These are phyloP conservation scores for Cetonia aurata DNA, from an alignment of 2,888 invertebrate genomes.

Conservation along the genomic window DNA sequence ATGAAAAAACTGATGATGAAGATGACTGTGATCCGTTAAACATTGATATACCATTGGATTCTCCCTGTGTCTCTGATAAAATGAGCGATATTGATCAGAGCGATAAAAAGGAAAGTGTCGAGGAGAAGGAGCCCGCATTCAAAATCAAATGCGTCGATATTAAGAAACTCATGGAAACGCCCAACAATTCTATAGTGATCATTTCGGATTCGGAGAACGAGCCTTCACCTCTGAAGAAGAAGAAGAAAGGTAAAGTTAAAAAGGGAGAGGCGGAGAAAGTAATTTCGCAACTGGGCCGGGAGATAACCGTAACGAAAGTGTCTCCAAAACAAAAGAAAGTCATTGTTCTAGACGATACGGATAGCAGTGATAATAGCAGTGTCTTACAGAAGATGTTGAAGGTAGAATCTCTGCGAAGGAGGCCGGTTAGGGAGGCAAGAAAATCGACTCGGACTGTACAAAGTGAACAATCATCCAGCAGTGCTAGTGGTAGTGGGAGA, in stretches of 20 bases:
- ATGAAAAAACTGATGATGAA: neutral
- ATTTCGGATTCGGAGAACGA: conserved; percentile 62
- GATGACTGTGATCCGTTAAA: conserved; percentile 20
- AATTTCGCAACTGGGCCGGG: neutral
- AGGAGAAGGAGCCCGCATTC: conserved; percentile 40
- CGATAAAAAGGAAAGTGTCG: neutral
- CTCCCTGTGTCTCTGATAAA: neutral
- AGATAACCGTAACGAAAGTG: neutral
- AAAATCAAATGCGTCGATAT: conserved; percentile 63
- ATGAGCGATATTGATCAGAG: neutral
- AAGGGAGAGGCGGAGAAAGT: neutral
- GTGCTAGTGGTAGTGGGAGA: neutral
- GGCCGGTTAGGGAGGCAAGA: neutral
- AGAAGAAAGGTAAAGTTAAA: conserved; percentile 1
- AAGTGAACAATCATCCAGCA: neutral
- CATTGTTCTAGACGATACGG: conserved; percentile 28
- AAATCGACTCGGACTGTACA: neutral
- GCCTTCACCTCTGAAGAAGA: conserved; percentile 40
- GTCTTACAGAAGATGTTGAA: neutral
- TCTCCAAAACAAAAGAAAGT: conserved; percentile 15
- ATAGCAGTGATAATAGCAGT: conserved; percentile 7
- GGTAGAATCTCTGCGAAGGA: neutral
- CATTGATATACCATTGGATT: neutral
- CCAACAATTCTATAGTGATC: conserved; percentile 57
- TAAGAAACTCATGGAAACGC: conserved; percentile 60